Conservation (phyloP, 2,888 invertebrate genomes). For the Watsonalla cultraria region DNA sequence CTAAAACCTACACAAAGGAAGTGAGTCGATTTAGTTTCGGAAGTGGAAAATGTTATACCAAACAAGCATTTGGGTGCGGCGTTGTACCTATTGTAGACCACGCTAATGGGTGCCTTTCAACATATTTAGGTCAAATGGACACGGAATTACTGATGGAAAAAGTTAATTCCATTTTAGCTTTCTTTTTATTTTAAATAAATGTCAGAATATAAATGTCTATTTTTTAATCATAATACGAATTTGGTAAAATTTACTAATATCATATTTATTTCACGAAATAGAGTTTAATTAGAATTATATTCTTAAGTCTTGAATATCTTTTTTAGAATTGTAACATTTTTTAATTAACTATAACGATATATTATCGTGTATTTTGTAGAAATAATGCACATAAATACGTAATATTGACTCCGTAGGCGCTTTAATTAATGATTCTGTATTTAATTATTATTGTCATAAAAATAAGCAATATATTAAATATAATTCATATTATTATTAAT, state of each 20-base stretch:
- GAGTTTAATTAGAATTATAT: too few species aligned
- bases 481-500: neutral
- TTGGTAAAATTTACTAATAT: too few species aligned
- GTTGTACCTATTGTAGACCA: neutral
- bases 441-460: neutral
- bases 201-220: too few species aligned
- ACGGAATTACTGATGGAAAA: neutral
- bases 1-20: neutral
- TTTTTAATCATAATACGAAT: too few species aligned
- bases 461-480: too few species aligned
- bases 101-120: neutral
- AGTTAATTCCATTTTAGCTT: neutral
- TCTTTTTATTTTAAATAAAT: too few species aligned
- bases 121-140: constrained; percentile 8
- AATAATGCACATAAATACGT: too few species aligned
- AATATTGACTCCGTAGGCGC: neutral
- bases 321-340: too few species aligned
- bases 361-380: neutral
- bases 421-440: neutral
- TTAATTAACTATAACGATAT: too few species aligned
- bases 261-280: too few species aligned
- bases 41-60: neutral
- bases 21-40: neutral
- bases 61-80: neutral
- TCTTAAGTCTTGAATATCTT: too few species aligned